Evolutionary conservation across 1,140 invertebrate species (phyloP).

Genomic region (Drosophila tristis): DNA sequence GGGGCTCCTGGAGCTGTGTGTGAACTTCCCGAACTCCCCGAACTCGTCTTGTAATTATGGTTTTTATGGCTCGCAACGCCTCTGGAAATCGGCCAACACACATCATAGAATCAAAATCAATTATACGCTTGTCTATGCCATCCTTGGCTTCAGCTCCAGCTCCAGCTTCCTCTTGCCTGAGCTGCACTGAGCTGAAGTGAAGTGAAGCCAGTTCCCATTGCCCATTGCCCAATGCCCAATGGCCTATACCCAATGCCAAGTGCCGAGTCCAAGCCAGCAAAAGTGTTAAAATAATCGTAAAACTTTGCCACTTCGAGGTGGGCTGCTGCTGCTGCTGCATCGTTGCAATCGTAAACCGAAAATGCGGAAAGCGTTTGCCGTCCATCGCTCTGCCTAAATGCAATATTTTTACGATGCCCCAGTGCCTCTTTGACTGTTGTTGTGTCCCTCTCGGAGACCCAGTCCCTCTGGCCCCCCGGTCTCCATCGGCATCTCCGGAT

Average conservation of each 20-base stretch:
- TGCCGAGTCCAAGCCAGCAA: constrained; percentile 22
- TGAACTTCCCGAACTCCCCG: constrained; percentile 1
- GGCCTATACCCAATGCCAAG: background rate
- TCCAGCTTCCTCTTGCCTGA: background rate
- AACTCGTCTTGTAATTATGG: constrained; percentile 45
- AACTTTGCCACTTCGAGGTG: constrained; percentile 38
- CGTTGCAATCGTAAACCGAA: constrained; percentile 50
- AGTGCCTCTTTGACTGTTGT: no score
- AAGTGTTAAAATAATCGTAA: constrained; percentile 76
- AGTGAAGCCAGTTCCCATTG: constrained; percentile 10
- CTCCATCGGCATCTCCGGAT: background rate
- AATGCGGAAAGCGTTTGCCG: constrained; percentile 60
- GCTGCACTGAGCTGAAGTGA: no score
- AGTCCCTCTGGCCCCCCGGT: constrained; percentile 4
- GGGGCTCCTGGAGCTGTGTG: no score
- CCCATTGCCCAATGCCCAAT: background rate
- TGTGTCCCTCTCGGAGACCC: background rate
- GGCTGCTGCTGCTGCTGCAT: constrained; percentile 8
- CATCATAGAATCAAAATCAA: constrained; percentile 73
- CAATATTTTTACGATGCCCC: constrained; percentile 73
- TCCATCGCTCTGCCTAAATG: constrained; percentile 54
- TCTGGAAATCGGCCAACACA: constrained; percentile 45
- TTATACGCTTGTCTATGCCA: constrained; percentile 75
- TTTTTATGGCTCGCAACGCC: constrained; percentile 59
- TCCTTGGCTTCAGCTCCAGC: background rate